Percentiles rank a stretch among this genome's conserved stretches.
These are phyloP conservation scores for Catonia carolina DNA, from an alignment of 2,888 invertebrate species.

Conservation along the genomic window DNA sequence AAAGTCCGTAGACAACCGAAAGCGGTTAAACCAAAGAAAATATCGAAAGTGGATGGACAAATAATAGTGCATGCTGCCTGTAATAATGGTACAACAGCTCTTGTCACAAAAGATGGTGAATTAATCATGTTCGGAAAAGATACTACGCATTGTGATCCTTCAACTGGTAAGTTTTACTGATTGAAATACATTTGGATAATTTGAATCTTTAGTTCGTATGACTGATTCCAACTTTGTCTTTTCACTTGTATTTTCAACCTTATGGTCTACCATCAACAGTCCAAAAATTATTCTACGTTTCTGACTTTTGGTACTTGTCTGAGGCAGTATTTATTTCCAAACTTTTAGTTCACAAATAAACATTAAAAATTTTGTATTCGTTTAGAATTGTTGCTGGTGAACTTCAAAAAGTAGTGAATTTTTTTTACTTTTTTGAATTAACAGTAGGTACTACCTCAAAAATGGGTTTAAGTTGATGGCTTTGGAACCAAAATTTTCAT, in stretches of 20 bases:
- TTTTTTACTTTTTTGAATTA: too few species aligned
- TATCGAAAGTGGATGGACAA: slow-evolving; percentile 82
- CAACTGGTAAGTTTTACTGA: slow-evolving; percentile 49
- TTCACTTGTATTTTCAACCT: neutral
- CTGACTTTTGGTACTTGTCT: slow-evolving; percentile 25
- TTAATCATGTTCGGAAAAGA: slow-evolving; percentile 94
- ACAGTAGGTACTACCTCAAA: too few species aligned
- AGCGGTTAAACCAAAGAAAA: slow-evolving; percentile 86
- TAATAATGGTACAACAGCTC: slow-evolving; percentile 90
- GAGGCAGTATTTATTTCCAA: too few species aligned
- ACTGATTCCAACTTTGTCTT: neutral
- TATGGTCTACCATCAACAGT: neutral
- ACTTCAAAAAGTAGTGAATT: too few species aligned
- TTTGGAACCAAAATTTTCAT: too few species aligned
- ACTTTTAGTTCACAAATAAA: too few species aligned
- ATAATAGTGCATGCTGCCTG: slow-evolving; percentile 78
- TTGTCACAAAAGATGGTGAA: slow-evolving; percentile 84
- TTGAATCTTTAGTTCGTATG: neutral
- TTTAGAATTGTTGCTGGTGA: too few species aligned
- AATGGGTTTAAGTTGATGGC: too few species aligned
- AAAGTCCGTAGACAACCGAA: slow-evolving; percentile 76
- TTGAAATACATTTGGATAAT: slow-evolving; percentile 2
- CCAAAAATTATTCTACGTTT: slow-evolving; percentile 7
- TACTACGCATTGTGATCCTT: slow-evolving; percentile 71
- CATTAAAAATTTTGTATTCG: too few species aligned